These are phyloP conservation scores for Zonitis immaculata DNA, from an alignment of 2,888 invertebrate genomes.

Conservation along the genomic window DNA sequence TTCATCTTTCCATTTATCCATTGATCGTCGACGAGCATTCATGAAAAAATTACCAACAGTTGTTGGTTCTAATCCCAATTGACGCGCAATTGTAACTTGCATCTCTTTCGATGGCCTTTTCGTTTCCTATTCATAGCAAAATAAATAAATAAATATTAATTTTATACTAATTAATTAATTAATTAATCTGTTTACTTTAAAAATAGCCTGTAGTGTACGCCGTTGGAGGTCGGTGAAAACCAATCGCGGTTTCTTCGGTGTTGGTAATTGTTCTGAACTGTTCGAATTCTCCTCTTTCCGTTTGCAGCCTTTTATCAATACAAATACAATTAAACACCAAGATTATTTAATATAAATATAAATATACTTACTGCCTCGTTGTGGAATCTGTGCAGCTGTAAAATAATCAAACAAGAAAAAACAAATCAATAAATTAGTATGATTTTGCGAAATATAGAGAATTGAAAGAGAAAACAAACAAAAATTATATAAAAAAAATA, in stretches of 20 bases:
- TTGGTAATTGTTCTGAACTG: conserved; percentile 75
- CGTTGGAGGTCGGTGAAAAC: conserved; percentile 99
- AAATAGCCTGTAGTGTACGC: conserved; percentile 99
- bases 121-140: conserved; percentile 70
- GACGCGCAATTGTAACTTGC: conserved; percentile 98
- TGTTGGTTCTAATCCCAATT: conserved; percentile 93
- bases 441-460: conserved; percentile 4
- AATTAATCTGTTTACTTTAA: conserved; percentile 69
- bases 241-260: conserved; percentile 98
- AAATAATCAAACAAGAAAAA: conserved; percentile 49
- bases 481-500: too few relatives aligned
- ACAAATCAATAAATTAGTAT: conserved; percentile 6
- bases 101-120: conserved; percentile 99
- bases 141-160: not conserved
- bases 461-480: too few relatives aligned
- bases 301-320: conserved; percentile 71
- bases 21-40: conserved; percentile 96
- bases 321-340: conserved; percentile 5
- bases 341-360: conserved; percentile 2
- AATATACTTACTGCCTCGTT: conserved; percentile 79
- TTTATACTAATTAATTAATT: not conserved
- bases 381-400: conserved; percentile 85
- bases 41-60: conserved; percentile 99
- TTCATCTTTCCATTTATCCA: conserved; percentile 98
- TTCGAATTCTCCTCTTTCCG: conserved; percentile 87